Evolutionary conservation across 2,888 invertebrate genomes (phyloP), one percentile per base, ranked within the genome.

Genomic region (Helleia helle): DNA sequence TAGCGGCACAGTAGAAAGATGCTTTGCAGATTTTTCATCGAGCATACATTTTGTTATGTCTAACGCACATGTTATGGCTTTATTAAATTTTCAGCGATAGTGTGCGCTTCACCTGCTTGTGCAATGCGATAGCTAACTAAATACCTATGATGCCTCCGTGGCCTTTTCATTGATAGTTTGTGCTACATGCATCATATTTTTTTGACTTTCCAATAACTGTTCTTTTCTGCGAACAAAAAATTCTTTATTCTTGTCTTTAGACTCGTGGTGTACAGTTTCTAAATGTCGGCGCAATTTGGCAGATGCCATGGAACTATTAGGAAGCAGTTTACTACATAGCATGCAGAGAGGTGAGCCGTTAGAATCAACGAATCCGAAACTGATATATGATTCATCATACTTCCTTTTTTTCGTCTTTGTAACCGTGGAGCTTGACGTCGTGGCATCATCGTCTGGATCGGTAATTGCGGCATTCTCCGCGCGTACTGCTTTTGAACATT

Each of bases 1-100:
- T 45, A 61, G 52, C 46, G 56, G 57, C 27, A 58, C 49, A 46
- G 48, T 52, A 47, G 51, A 52, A 52, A 59, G 47, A 50, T 30
- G n/a, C n/a, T n/a, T 46, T 50, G 56, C 56, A 51, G 49, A 45
- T 54, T 54, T 62, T 57, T 48, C 64, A 41, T 48, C 59, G 36
- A 48, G 51, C 53, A 55, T 59, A 46, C 59, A 38, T 44, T 51
- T 12, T 13, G 22, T 36, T 41, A 36, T 28, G 36, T 40, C 15
- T 37, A 45, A 34, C 6, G 41, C 26, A 38, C 38, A 36, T 22
- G 14, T n/a, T n/a, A n/a, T n/a, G n/a, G 27, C 13, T 29, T 41
- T 37, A 53, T 58, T 48, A 58, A 51, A 43, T 52, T 52, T 45
- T 59, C 58, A 50, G 55, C 56, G 47, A 59, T 59, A 52, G 55